Evolutionary conservation across 2,797 vertebrate species (phyloP).

Genomic region (Phataginus tetradactyla): DNA sequence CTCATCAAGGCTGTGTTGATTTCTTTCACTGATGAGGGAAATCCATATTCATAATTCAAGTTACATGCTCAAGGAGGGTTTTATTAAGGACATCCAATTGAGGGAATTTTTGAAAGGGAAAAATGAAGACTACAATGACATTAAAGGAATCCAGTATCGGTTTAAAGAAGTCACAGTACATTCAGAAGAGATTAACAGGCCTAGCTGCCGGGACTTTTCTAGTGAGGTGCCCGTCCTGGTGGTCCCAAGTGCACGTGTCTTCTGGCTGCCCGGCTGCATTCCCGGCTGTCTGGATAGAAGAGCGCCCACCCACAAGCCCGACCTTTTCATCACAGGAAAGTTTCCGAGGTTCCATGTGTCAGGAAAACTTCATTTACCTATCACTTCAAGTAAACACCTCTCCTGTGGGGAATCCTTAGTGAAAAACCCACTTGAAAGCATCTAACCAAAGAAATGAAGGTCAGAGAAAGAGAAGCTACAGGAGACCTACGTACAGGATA

Average conservation of each 20-base stretch:
- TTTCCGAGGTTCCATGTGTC: conserved; percentile 58
- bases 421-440: conserved; percentile 39
- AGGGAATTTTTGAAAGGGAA: not conserved
- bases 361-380: conserved; percentile 38
- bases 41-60: not conserved
- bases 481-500: not conserved
- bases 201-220: conserved; percentile 14
- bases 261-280: conserved; percentile 48
- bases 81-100: not conserved
- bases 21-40: not conserved
- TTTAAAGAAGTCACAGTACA: not conserved
- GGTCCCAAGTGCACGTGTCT: conserved; percentile 42
- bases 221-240: not conserved
- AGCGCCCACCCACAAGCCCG: conserved; percentile 44
- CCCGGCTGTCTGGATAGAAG: conserved; percentile 71
- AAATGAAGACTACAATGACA: not conserved
- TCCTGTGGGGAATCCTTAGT: not conserved
- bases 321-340: conserved; percentile 56
- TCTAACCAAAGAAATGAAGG: not conserved
- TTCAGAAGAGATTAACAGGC: not conserved
- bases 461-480: not conserved
- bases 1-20: not conserved
- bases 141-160: conserved; percentile 22
- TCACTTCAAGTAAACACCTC: conserved; percentile 57
- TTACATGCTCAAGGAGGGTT: not conserved